A percentile compares a stretch with the other conserved stretches of the same genome.
phyloP scores from a whole-genome alignment of 2,113 vertebrate species.

The Pterocles burchelli region DNA sequence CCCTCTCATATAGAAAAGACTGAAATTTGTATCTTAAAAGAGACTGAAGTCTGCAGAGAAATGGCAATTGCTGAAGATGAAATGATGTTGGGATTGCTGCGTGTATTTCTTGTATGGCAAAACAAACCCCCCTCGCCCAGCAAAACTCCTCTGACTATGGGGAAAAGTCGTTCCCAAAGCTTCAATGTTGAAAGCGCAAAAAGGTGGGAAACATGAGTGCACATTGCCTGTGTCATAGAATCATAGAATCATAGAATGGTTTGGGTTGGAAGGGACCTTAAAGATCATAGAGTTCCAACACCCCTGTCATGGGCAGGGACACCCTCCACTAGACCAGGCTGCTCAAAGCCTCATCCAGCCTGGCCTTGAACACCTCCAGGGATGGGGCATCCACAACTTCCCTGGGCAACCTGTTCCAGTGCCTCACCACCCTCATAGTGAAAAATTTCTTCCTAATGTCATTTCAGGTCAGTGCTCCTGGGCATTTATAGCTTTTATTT shows the following conservation, averaged over 20 bases:
- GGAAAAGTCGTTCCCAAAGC: neutral
- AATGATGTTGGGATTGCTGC: neutral
- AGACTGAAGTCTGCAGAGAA: neutral
- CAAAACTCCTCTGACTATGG: neutral
- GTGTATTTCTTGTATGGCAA: neutral
- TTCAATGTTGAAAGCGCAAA: fast-evolving
- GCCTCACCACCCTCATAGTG: too few species aligned
- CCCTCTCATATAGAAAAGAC: neutral
- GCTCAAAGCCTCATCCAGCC: too few species aligned
- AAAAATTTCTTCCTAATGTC: too few species aligned
- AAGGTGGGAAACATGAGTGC: neutral
- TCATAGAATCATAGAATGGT: too few species aligned
- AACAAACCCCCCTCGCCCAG: neutral
- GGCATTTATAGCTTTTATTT: neutral
- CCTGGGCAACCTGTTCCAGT: too few species aligned
- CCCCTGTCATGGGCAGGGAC: too few species aligned
- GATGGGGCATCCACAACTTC: too few species aligned
- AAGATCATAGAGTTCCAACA: too few species aligned
- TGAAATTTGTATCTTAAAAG: neutral
- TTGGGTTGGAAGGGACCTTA: too few species aligned
- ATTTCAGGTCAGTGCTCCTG: neutral
- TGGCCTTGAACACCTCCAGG: too few species aligned
- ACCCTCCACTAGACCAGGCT: too few species aligned
- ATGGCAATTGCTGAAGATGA: neutral
- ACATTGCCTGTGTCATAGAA: fast-evolving